Evolutionary conservation across 2,113 vertebrate genomes (phyloP).

Genomic region (Trematocara nigrifrons): DNA sequence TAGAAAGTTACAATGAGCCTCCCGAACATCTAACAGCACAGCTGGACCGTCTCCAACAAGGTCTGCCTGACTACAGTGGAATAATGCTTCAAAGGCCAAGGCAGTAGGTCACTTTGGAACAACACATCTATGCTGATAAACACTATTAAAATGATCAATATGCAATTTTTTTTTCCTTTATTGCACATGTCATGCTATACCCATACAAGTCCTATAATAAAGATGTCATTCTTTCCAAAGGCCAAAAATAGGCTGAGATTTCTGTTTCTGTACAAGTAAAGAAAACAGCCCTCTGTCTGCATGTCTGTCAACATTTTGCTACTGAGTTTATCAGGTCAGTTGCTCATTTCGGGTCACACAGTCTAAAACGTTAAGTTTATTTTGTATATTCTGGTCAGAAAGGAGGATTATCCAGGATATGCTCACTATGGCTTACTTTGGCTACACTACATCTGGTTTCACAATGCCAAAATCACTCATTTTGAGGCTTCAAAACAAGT

Average conservation of each 20-base stretch:
- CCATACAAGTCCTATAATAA: background rate
- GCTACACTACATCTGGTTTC: background rate
- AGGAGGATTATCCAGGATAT: background rate
- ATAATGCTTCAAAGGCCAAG: constrained; percentile 28
- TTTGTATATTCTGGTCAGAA: background rate
- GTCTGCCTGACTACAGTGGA: background rate
- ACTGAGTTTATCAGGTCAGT: background rate
- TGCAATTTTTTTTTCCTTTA: background rate
- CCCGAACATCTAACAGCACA: background rate
- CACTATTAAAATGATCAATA: background rate
- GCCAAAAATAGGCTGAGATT: background rate
- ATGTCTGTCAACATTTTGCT: background rate
- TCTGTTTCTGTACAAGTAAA: background rate
- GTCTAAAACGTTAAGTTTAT: background rate
- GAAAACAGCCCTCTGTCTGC: background rate
- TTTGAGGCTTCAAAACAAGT: background rate
- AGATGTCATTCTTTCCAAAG: background rate
- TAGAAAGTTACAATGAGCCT: background rate
- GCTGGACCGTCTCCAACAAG: background rate
- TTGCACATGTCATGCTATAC: background rate
- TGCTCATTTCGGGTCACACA: background rate
- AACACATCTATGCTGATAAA: background rate
- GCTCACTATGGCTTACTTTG: background rate
- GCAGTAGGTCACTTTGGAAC: constrained; percentile 10
- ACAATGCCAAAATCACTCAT: background rate